phyloP scores from a whole-genome alignment of 2,113 vertebrate species.

The Tauraco erythrolophus region DNA sequence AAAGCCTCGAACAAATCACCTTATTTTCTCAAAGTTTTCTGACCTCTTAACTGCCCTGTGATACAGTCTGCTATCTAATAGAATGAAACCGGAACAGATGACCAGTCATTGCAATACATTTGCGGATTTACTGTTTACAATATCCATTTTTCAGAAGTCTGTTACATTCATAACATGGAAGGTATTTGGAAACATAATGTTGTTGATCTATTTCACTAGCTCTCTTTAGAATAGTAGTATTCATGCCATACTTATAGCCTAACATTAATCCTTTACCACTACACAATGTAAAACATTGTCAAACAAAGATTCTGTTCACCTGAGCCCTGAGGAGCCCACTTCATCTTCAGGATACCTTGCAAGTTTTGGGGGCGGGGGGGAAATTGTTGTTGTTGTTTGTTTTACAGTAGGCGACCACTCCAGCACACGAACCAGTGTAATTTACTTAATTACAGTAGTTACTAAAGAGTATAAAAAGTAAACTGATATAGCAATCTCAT shows the following conservation, averaged over 20 bases:
- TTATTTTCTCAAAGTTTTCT: neutral
- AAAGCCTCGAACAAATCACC: neutral
- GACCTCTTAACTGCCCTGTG: neutral
- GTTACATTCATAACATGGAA: neutral
- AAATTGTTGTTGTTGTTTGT: neutral
- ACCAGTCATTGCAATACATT: neutral
- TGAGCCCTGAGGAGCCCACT: neutral
- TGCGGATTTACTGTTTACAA: neutral
- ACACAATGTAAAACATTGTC: neutral
- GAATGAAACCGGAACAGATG: accelerated
- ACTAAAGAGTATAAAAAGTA: neutral
- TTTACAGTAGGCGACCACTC: neutral
- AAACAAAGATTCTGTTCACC: neutral
- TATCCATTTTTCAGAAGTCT: neutral
- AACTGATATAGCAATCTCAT: neutral
- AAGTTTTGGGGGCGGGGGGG: neutral
- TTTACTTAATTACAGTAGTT: neutral
- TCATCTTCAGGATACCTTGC: neutral
- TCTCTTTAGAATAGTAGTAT: neutral
- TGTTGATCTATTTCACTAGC: neutral
- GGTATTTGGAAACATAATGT: neutral
- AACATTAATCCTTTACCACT: neutral
- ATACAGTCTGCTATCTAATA: neutral
- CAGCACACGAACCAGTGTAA: neutral
- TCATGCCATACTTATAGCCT: neutral